Evolutionary conservation across 2,888 invertebrate species (phyloP).

Genomic region (Lumbricus terrestris): DNA sequence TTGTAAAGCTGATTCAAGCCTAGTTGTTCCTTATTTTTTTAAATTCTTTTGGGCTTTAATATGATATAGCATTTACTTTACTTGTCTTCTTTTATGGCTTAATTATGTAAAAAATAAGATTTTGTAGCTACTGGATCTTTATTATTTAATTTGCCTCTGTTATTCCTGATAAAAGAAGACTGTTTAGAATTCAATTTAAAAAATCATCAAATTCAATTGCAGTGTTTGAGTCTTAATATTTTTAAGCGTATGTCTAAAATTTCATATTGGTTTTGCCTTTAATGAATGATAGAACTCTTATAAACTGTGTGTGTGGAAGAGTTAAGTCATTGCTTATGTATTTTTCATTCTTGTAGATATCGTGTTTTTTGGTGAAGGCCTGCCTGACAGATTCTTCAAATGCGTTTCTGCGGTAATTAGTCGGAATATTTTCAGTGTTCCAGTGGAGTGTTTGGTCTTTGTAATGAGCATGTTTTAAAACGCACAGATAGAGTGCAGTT

Average conservation of each 20-base stretch:
- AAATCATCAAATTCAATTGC: not conserved
- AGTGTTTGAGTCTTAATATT: not conserved
- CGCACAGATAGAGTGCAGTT: not conserved
- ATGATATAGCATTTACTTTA: not conserved
- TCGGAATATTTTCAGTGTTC: not conserved
- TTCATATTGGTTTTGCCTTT: not conserved
- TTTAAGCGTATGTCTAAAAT: not conserved
- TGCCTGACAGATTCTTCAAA: constrained; percentile 72
- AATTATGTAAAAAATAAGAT: not conserved
- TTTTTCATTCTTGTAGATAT: constrained; percentile 67
- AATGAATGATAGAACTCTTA: not conserved
- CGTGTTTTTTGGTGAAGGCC: constrained; percentile 89
- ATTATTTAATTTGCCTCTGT: not conserved
- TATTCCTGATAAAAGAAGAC: not conserved
- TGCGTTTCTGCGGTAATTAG: constrained; percentile 66
- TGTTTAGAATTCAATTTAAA: not conserved
- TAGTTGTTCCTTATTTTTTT: not conserved
- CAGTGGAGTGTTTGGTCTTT: not conserved
- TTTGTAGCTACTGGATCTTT: not conserved
- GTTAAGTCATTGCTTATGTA: not conserved
- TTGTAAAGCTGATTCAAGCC: not conserved
- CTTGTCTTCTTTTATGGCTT: not conserved
- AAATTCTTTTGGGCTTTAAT: not conserved
- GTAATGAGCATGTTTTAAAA: too few species aligned
- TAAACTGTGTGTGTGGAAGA: not conserved